Conservation (phyloP, 2,113 vertebrate species). For the Sceloporus tristichus region DNA sequence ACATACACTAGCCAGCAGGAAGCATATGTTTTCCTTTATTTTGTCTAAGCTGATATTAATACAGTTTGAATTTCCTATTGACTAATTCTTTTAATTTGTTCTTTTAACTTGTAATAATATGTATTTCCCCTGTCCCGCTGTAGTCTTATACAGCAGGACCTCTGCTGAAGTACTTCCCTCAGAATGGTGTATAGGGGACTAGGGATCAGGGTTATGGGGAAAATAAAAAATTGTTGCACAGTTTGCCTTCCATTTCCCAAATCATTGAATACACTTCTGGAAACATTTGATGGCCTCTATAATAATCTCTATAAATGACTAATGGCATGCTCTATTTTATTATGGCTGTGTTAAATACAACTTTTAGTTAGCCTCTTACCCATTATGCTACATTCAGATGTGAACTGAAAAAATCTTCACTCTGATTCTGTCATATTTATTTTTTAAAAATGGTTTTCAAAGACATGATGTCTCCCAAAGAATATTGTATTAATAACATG, state of each 20-base stretch:
- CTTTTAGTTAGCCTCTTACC: neutral
- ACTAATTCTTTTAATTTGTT: neutral
- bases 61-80: neutral
- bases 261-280: too few relatives aligned
- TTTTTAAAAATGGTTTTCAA: neutral
- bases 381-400: neutral
- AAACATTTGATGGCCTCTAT: too few relatives aligned
- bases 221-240: too few relatives aligned
- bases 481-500: neutral
- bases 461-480: neutral
- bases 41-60: constrained; percentile 11
- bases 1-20: neutral
- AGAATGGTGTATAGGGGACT: too few relatives aligned
- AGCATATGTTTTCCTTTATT: constrained; percentile 19
- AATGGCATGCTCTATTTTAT: neutral
- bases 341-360: neutral
- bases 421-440: neutral
- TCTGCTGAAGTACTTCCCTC: too few relatives aligned
- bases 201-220: too few relatives aligned
- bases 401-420: neutral
- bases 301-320: neutral
- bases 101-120: neutral
- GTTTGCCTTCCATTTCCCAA: too few relatives aligned
- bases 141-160: too few relatives aligned
- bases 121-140: neutral